Base-by-base conservation (phyloP, 2,888 invertebrate species). In the Eucera pruinosa region DNA sequence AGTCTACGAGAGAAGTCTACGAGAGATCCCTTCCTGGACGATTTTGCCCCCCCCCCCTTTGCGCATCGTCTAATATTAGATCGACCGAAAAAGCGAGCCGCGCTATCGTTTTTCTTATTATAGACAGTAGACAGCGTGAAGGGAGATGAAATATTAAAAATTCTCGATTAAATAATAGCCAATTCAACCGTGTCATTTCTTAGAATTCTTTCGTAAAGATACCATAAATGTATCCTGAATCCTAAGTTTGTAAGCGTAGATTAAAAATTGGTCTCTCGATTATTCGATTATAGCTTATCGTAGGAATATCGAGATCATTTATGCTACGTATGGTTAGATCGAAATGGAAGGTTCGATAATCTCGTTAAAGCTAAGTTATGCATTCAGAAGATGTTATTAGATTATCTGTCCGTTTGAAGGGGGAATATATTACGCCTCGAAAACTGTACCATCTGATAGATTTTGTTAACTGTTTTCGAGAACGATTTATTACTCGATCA, bases 81-180 rank as follows among this genome's bases (percentile, higher is more conserved):
- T 15, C 60, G 33, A 36, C 47, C 33, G 18, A 62, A 62, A 62
- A 50, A 39, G 27, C 50, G 7, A 62, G 1, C 13, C 48, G 11
- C 36, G 13, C n/a, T 50, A 62, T 50, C 50, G 18, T 50, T 50
- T 39, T 50, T 48, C 39, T 62, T 62, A 62, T 50, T 62, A 50
- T 50, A 62, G 62, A 36, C 2, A 6, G 11, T 48, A 23, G n/a
- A 47, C n/a, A 0, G 6, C 36, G 5, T 18, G 15, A 11, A 36
- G n/a, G 20, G 9, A 9, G n/a, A 30, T 13, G 25, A 13, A 11
- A 11, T 33, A 33, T 33, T 33, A n/a, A n/a, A n/a, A n/a, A n/a
- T n/a, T n/a, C n/a, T n/a, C n/a, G n/a, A n/a, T n/a, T n/a, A n/a
- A n/a, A n/a, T n/a, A n/a, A n/a, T n/a, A n/a, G n/a, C n/a, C n/a